These are phyloP conservation scores for Equus przewalskii DNA, from an alignment of 2,113 vertebrate genomes.

Conservation along the genomic window DNA sequence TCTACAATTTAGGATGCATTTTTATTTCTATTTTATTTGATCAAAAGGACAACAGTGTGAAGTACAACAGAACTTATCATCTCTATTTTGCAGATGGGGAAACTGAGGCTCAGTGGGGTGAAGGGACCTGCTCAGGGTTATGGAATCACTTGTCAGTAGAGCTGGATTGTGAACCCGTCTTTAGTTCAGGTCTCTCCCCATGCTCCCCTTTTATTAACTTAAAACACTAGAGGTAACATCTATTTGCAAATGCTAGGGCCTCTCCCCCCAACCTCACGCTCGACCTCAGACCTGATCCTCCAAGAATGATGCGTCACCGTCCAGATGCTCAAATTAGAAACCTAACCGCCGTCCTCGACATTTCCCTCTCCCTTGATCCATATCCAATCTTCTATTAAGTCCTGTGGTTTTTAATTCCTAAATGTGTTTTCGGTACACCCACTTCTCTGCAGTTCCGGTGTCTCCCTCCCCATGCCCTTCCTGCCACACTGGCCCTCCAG, in stretches of 20 bases:
- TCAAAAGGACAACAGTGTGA: not conserved
- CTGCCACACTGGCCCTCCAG: not conserved
- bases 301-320: not conserved
- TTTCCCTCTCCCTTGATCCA: not conserved
- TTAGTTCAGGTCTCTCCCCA: not conserved
- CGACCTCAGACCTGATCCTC: not conserved
- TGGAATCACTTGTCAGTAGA: not conserved
- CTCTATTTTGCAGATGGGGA: not conserved
- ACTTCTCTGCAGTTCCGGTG: not conserved
- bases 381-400: not conserved
- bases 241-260: not conserved
- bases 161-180: not conserved
- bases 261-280: not conserved
- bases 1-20: not conserved
- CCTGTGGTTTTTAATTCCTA: not conserved
- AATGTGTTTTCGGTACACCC: not conserved
- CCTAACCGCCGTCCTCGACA: not conserved
- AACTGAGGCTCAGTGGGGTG: not conserved
- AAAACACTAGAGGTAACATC: not conserved
- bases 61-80: not conserved
- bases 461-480: not conserved
- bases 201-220: not conserved
- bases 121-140: not conserved
- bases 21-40: not conserved
- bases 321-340: conserved; percentile 21